Evolutionary conservation across 2,797 vertebrate species (phyloP), one percentile per base, ranked within the genome.

Genomic region (Epinephelus coioides): DNA sequence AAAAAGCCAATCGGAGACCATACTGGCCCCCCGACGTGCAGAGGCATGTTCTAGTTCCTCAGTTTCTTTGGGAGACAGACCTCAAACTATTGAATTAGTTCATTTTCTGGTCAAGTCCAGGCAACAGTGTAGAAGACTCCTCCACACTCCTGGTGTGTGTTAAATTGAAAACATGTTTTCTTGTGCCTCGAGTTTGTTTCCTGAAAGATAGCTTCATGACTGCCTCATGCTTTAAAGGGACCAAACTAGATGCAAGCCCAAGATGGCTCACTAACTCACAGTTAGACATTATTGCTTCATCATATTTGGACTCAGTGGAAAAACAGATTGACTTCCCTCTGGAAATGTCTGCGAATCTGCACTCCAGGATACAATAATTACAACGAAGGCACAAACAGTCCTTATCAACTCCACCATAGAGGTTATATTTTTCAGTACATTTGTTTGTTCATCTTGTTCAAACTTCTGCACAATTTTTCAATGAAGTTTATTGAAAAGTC

Each of bases 161-260:
- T 6, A 74, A 76, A 84, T 79, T 62, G 47, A 75, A 86, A 75
- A 25, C 10, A 43, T 2, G n/a, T 61, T 68, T 77, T 82, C 44
- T 76, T 56, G 3, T 27, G 8, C 27, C 59, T 68, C 47, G 34
- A 63, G 49, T 61, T 76, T 65, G 54, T 77, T 49, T 59, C 40
- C 6, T 67, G 8, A 67, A 61, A 74, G 60, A 62, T 27, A 0
- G 19, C 46, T 59, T 66, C 4, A 7, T 23, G 30, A 3, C 38
- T 50, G 65, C 57, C 0, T 0, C n/a, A 12, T 25, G 25, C 51
- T 55, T 74, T 19, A 9, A 1, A 43, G 18, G 46, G 18, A 78
- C 51, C 40, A 63, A 63, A 73, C 27, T 19, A 54, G 9, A 72
- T 23, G 55, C 21, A 50, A 21, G 7, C 19, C 10, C 23, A 40